Conservation (phyloP, 2,888 invertebrate species). For the Limenitis camilla region DNA sequence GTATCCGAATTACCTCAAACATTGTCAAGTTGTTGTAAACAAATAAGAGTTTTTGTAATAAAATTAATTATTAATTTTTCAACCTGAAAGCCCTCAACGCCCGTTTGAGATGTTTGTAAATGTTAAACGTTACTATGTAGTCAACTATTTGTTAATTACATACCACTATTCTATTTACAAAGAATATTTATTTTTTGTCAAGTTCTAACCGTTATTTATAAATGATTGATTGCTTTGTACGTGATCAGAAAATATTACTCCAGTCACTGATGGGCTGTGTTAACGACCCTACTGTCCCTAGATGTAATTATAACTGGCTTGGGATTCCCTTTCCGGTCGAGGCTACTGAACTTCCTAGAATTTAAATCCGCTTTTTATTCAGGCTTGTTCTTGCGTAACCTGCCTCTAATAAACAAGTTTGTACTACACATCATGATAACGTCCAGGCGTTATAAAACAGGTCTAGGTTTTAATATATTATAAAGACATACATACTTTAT, state of each 20-base stretch:
- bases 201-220: too few species aligned
- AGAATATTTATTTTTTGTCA: too few species aligned
- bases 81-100: too few species aligned
- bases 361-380: conserved; percentile 51
- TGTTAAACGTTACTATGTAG: too few species aligned
- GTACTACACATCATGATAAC: conserved; percentile 21
- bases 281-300: background rate
- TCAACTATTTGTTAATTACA: too few species aligned
- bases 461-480: background rate
- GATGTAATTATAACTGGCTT: conserved; percentile 17
- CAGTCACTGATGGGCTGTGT: background rate
- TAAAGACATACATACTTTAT: background rate
- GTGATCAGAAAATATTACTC: background rate
- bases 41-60: too few species aligned
- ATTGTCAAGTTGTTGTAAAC: too few species aligned
- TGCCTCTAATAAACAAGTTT: conserved; percentile 45
- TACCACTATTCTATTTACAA: too few species aligned
- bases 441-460: conserved; percentile 11
- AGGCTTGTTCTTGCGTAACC: conserved; percentile 64
- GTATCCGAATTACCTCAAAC: too few species aligned
- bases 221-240: too few species aligned
- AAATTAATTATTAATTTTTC: too few species aligned
- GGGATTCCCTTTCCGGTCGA: conserved; percentile 42
- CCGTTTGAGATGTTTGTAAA: too few species aligned
- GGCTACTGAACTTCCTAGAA: conserved; percentile 61